Base-by-base conservation (phyloP, 2,797 vertebrate species). In the Sebastes kiyomatsui region DNA sequence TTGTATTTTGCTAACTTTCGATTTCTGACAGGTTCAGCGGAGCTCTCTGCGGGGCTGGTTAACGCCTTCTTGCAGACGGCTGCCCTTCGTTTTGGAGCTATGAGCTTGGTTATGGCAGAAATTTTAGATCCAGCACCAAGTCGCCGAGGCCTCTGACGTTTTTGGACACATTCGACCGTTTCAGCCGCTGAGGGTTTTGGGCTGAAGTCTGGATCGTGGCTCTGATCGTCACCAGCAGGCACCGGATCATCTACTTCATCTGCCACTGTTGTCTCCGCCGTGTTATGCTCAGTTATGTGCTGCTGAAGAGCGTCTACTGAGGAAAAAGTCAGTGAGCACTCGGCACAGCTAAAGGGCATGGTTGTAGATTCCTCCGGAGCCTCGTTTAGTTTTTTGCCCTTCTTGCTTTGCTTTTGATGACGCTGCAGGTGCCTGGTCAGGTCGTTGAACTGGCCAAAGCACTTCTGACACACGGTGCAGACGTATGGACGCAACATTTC, bases 361-460 rank as follows among this genome's bases (percentile, higher is more conserved):
- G 20, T 5, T 12, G 27, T 4, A 0, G 67, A 32, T 2, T 81
- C 82, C 1, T 73, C 80, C 0, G 67, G 3, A 35, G 38, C 46
- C 35, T 18, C 2, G 2, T n/a, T 42, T 1, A 0, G 0, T 10
- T 33, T 23, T 33, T 75, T 49, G 16, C 13, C 46, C 2, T 2
- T 62, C 42, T 79, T 65, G 1, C 38, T 72, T 58, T 65, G 64
- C 6, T 65, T 89, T 1, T 84, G 79, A 46, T 94, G 94, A 6
- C 58, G 28, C 30, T 27, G 81, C 49, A 94, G 86, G 46, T 94
- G 94, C 55, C 93, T 77, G 81, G 78, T 83, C 49, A 94, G 83
- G 86, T 94, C 94, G 18, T 82, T 77, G 87, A 86, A 87, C 82
- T 94, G 93, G 7, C 90, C 74, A 6, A 95, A 95, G 75, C 93